phyloP scores from a whole-genome alignment of 2,113 vertebrate species.

The Mungos mungo region DNA sequence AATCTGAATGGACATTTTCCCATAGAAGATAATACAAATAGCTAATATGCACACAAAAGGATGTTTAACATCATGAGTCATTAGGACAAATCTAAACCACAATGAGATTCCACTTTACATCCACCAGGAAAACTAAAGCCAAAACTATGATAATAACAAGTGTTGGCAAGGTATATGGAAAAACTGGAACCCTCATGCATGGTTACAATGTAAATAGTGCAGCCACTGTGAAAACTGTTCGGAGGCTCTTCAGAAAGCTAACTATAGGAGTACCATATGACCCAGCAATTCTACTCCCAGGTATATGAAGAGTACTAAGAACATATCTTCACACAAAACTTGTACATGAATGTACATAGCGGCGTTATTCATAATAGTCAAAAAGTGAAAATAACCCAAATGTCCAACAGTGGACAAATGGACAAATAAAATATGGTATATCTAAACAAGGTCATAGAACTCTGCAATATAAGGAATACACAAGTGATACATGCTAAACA shows the following conservation, averaged over 20 bases:
- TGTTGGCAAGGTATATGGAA: background rate
- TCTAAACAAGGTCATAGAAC: background rate
- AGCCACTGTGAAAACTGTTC: background rate
- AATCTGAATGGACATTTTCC: slow-evolving; percentile 9
- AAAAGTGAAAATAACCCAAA: slow-evolving; percentile 24
- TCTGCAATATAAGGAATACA: background rate
- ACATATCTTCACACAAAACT: background rate
- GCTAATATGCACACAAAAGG: background rate
- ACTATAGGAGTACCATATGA: background rate
- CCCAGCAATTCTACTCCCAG: background rate
- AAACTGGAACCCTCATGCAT: background rate
- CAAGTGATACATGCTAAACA: background rate
- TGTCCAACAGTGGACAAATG: background rate
- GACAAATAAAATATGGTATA: slow-evolving; percentile 14
- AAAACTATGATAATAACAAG: background rate
- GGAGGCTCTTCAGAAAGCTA: background rate
- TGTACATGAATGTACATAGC: background rate
- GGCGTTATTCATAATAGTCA: background rate
- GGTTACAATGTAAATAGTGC: background rate
- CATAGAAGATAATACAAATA: background rate
- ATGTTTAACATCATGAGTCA: background rate
- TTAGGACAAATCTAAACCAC: background rate
- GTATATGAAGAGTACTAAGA: background rate
- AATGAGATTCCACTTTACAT: background rate
- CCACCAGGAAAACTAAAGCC: background rate